phyloP scores from a whole-genome alignment of 2,888 invertebrate species.

The Drosophila robusta region DNA sequence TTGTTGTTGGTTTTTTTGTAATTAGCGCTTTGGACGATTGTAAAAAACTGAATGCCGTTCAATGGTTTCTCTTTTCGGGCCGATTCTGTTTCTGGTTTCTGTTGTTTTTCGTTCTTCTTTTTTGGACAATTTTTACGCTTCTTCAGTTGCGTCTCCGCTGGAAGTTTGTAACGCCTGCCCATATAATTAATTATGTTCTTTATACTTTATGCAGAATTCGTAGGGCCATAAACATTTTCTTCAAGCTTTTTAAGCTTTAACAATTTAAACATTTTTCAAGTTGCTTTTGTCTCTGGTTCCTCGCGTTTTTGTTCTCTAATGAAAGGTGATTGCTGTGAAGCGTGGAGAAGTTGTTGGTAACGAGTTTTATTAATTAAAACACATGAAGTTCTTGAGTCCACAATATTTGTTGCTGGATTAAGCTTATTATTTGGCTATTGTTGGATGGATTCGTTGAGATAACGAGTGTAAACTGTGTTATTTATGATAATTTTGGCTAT shows the following conservation, averaged over 20 bases:
- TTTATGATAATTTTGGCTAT: slow-evolving; percentile 32
- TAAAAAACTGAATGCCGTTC: slow-evolving; percentile 45
- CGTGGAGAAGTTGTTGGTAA: slow-evolving; percentile 48
- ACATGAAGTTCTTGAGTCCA: slow-evolving; percentile 13
- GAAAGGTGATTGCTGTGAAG: slow-evolving; percentile 57
- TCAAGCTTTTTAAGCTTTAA: slow-evolving; percentile 13
- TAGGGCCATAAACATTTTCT: slow-evolving; percentile 23
- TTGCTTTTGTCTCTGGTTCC: slow-evolving; percentile 2
- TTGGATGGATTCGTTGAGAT: slow-evolving; percentile 18
- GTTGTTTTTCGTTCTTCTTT: slow-evolving; percentile 1
- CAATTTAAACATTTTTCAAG: not conserved
- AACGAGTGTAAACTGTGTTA: slow-evolving; percentile 42
- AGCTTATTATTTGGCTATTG: slow-evolving; percentile 38
- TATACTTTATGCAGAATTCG: slow-evolving; percentile 24
- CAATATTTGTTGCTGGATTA: slow-evolving; percentile 1
- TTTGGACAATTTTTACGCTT: slow-evolving; percentile 46
- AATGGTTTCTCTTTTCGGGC: slow-evolving; percentile 38
- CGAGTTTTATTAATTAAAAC: slow-evolving; percentile 72
- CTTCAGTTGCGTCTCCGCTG: slow-evolving; percentile 53
- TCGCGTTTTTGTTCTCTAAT: slow-evolving; percentile 34
- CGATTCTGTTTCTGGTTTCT: slow-evolving; percentile 7
- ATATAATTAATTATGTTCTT: slow-evolving; percentile 69
- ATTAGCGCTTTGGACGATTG: slow-evolving; percentile 47
- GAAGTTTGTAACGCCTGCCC: slow-evolving; percentile 55
- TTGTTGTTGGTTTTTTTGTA: slow-evolving; percentile 66